Conservation (phyloP, 2,888 invertebrate species). For the Nebria salina region DNA sequence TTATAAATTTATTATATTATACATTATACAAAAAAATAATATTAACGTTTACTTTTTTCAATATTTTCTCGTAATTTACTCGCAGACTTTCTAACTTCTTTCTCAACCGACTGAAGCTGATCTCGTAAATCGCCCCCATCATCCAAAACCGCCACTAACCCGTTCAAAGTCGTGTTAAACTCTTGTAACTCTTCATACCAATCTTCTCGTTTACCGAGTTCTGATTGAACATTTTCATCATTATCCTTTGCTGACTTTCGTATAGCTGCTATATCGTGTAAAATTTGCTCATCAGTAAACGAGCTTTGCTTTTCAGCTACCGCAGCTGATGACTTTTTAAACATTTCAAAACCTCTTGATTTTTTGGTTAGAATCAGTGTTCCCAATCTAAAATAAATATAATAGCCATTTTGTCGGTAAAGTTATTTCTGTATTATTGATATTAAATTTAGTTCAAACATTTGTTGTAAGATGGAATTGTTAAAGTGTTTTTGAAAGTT, state of each 20-base stretch:
- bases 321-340: constrained; percentile 24
- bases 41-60: constrained; percentile 40
- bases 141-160: constrained; percentile 48
- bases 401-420: not conserved
- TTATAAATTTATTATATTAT: constrained; percentile 32
- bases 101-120: constrained; percentile 46
- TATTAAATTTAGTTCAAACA: not conserved
- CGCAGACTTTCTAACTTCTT: constrained; percentile 41
- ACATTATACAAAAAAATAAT: constrained; percentile 27
- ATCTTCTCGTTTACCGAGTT: constrained; percentile 42
- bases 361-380: not conserved
- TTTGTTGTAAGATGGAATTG: not conserved
- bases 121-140: constrained; percentile 44
- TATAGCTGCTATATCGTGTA: constrained; percentile 51
- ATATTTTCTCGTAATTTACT: constrained; percentile 32
- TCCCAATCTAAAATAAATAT: too few species aligned
- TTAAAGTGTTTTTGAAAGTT: not conserved
- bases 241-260: constrained; percentile 48
- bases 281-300: constrained; percentile 49
- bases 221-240: constrained; percentile 28
- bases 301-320: constrained; percentile 39
- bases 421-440: not conserved
- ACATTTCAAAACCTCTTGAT: constrained; percentile 18
- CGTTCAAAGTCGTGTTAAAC: constrained; percentile 49
- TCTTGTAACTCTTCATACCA: constrained; percentile 49